Base-by-base conservation (phyloP, 64 coral and sea anemone genomes). In the Trachythela sp. region DNA sequence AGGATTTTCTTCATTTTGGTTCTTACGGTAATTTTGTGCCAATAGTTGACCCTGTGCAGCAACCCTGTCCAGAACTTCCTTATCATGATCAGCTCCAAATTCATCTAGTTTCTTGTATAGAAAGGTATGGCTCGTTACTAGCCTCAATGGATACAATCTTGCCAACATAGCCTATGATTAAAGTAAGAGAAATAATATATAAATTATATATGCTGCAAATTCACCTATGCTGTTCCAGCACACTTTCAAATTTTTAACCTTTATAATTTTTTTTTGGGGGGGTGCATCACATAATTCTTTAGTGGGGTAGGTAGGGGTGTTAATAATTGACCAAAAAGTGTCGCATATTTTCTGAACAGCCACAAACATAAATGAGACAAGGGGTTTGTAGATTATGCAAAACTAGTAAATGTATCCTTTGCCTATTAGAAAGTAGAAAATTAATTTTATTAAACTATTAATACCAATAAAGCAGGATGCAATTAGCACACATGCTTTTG, bases 61-160 rank as follows among this genome's bases (percentile, higher is more conserved):
- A 86, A 87, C 90, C 39, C 80, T 49, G 71, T 91, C 59, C 14
- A 48, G 26, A 52, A 91, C 85, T 24, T 91, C 86, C 18, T 68
- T 58, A 38, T 91, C 41, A 54, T 86, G 84, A 48, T 91, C 90
- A 36, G 32, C 84, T 56, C 90, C 90, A 86, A 48, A 91, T 54
- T 91, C 90, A 31, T 91, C 84, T 2, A 91, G 35, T 52, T 91
- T 91, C 67, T 91, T 91, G 67, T 91, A 87, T 11, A 91, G 59
- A 52, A 52, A 91, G 11, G 90, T 91, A 51, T 91, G 90, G 18
- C 90, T 91, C 20, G 90, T 91, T 48, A 83, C 84, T 38, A 91
- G 52, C 45, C 68, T 84, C 5, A 91, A 83, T 85, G 52, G 54
- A 86, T 40, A 41, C 41, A 91, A 39, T 76, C 90, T 39, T 71